phyloP scores from a whole-genome alignment of 2,113 vertebrate species.

The Thomomys bottae region DNA sequence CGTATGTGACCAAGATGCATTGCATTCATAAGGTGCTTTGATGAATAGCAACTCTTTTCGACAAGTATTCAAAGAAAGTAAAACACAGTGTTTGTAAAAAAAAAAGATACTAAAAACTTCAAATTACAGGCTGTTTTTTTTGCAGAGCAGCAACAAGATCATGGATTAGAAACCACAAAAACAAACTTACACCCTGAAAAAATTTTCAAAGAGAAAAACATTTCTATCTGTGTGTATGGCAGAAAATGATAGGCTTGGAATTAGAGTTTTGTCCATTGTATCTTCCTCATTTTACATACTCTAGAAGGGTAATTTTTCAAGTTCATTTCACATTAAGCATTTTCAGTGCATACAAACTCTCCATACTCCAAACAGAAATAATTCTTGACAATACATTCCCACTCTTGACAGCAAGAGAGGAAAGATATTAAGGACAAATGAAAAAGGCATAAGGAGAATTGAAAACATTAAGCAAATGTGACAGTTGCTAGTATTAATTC shows the following conservation, averaged over 20 bases:
- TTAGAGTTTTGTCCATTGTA: background rate
- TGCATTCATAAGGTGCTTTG: too few species aligned
- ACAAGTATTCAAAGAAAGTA: too few species aligned
- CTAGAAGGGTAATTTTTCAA: background rate
- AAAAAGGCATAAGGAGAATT: background rate
- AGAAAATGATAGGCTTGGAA: background rate
- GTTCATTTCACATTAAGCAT: background rate
- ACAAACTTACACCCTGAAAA: background rate
- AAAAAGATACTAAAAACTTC: too few species aligned
- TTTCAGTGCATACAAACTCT: background rate
- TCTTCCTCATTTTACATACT: constrained; percentile 9
- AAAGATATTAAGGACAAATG: background rate
- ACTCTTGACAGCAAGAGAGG: background rate
- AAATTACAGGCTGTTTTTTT: background rate
- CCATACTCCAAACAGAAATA: background rate
- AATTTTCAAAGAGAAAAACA: background rate
- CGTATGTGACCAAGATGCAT: too few species aligned
- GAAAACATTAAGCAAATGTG: constrained; percentile 1
- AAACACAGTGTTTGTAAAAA: too few species aligned
- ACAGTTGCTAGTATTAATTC: constrained; percentile 30
- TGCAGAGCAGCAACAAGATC: background rate
- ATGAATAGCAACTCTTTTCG: too few species aligned
- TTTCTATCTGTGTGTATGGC: background rate
- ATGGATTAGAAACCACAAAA: background rate
- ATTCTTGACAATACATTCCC: background rate